Evolutionary conservation across 2,888 invertebrate genomes (phyloP).

Genomic region (Drosophila koepferae): DNA sequence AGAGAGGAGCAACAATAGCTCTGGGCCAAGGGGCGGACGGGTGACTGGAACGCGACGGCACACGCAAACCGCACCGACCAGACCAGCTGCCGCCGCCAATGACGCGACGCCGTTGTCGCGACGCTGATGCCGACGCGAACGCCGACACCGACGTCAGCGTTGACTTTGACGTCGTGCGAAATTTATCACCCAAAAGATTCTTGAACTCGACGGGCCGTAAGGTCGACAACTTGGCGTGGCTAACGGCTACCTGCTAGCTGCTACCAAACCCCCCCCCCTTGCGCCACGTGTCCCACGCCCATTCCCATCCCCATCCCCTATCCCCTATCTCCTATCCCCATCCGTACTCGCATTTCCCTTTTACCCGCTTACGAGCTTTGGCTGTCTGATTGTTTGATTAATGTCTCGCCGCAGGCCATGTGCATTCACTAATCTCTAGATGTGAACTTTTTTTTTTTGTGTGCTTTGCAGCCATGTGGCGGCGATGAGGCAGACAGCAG

Average conservation of each 20-base stretch:
- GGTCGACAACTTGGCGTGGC: slow-evolving; percentile 57
- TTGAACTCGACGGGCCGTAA: slow-evolving; percentile 63
- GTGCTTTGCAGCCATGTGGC: slow-evolving; percentile 44
- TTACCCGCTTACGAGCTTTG: background rate
- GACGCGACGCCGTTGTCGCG: slow-evolving; percentile 9
- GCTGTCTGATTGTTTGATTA: slow-evolving; percentile 43
- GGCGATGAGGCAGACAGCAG: slow-evolving; percentile 54
- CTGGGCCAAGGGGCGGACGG: background rate
- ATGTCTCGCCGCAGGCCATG: slow-evolving; percentile 13
- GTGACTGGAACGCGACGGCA: background rate
- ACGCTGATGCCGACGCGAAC: background rate
- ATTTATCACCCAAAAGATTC: slow-evolving; percentile 66
- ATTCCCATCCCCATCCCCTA: background rate
- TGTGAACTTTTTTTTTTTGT: slow-evolving; percentile 5
- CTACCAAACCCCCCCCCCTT: slow-evolving; percentile 7
- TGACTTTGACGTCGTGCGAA: slow-evolving; percentile 15
- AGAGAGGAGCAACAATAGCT: slow-evolving; percentile 16
- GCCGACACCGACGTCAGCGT: background rate
- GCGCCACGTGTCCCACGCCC: background rate
- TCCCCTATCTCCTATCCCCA: background rate
- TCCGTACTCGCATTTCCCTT: background rate
- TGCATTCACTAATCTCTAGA: slow-evolving; percentile 21
- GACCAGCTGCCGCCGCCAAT: slow-evolving; percentile 9
- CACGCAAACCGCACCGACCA: slow-evolving; percentile 10
- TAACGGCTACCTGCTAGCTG: slow-evolving; percentile 20